Base-by-base conservation (phyloP, 2,113 vertebrate genomes). In the Phodopus roborovskii region DNA sequence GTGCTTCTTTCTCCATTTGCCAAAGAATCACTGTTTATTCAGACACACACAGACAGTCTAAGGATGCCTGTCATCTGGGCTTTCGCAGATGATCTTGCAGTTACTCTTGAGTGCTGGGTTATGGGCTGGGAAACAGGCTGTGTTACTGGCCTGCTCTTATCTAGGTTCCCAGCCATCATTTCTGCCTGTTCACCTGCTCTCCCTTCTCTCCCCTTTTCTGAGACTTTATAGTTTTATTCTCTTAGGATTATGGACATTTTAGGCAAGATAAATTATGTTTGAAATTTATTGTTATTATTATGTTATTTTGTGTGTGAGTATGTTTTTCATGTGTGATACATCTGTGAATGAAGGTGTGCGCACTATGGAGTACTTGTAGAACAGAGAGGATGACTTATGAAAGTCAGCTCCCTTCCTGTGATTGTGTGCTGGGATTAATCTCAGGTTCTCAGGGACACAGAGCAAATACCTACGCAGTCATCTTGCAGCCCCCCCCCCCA, bases 211-310 rank as follows among this genome's bases (percentile, higher is more conserved):
- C 22, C 15, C 12, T 79, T 36, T 7, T 75, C 48, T 17, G 70
- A 33, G 10, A 81, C 45, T 92, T 94, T 58, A 75, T 50, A 24
- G 4, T 79, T 60, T 75, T 36, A 85, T 88, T 28, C 10, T 24
- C 28, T 77, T 94, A 36, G 74, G 60, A 83, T 62, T 93, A 86
- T 77, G 24, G 30, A 9, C 70, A 48, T 60, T 58, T 48, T 95
- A 68, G 2, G 1, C 42, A 58, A 86, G 81, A 73, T 53, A 86
- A 96, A 95, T 68, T 86, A 22, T 1, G 48, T 12, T 66, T 86
- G 1, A 68, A 86, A 33, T 66, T 33, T 83, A 81, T 56, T 78
- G 53, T 17, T 56, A 56, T 73, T 48, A 48, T 10, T 78, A 75
- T 45, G 13, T 26, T 45, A 45, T 26, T 75, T 20, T 33, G 8